phyloP scores from a whole-genome alignment of 2,888 invertebrate genomes.

The Melipona bicolor region DNA sequence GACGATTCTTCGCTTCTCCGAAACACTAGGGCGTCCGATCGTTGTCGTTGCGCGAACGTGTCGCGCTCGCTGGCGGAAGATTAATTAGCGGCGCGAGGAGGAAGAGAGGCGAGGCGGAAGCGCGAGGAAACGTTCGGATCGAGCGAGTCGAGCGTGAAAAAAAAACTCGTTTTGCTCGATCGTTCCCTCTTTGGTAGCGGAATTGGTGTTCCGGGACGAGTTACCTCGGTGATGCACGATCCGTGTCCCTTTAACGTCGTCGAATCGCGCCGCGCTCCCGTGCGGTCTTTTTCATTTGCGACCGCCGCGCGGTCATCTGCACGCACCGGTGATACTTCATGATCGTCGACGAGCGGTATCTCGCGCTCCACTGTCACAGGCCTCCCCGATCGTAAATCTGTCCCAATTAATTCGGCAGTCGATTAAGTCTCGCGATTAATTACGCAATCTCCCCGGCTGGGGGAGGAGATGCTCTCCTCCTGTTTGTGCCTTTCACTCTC shows the following conservation, averaged over 20 bases:
- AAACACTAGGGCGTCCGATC: neutral
- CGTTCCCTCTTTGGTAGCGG: conserved; percentile 4
- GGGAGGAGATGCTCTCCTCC: conserved; percentile 24
- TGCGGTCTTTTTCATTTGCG: conserved; percentile 32
- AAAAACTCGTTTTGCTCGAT: conserved; percentile 36
- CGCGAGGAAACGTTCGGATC: too few species aligned
- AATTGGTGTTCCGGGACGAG: conserved; percentile 30
- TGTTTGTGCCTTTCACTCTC: neutral
- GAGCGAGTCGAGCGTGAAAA: conserved; percentile 26
- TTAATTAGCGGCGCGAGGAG: conserved; percentile 52
- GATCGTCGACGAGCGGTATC: conserved; percentile 36
- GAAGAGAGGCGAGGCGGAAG: neutral
- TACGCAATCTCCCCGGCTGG: conserved; percentile 40
- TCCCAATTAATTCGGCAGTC: conserved; percentile 69
- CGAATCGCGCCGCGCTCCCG: conserved; percentile 37
- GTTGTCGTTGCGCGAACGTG: too few species aligned
- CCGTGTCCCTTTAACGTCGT: conserved; percentile 43
- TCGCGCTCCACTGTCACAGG: conserved; percentile 55
- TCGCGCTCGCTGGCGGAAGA: conserved; percentile 28
- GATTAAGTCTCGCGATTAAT: conserved; percentile 70
- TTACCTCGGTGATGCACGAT: conserved; percentile 46
- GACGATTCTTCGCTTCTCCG: conserved; percentile 27
- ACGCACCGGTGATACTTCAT: conserved; percentile 60
- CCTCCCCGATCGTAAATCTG: conserved; percentile 61
- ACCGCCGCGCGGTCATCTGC: conserved; percentile 42